Conservation (phyloP, 92 coral and sea anemone genomes). For the Plumapathes pennacea region DNA sequence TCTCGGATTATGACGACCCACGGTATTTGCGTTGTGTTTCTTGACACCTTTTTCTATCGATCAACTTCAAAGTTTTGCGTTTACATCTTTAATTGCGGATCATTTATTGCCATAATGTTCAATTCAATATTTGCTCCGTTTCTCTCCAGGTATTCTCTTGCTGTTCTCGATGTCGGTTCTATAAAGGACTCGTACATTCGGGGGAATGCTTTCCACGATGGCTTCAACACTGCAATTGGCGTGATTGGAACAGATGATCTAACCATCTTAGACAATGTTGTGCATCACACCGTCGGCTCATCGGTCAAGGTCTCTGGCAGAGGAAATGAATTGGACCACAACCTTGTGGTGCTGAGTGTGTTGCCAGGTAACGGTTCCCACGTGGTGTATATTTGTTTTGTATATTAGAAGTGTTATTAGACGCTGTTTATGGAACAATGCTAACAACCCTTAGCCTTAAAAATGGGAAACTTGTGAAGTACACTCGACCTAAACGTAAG, state of each 20-base stretch:
- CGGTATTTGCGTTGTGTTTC: too few relatives aligned
- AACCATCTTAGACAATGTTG: conserved; percentile 65
- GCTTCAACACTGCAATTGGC: conserved; percentile 82
- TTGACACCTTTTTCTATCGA: too few relatives aligned
- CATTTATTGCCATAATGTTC: too few relatives aligned
- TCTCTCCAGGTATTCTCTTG: conserved; percentile 60
- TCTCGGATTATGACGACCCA: conserved; percentile 74
- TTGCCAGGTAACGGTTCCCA: conserved; percentile 67
- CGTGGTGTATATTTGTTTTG: not conserved
- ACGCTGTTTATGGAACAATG: too few relatives aligned
- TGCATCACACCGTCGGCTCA: conserved; percentile 79
- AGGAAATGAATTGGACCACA: conserved; percentile 49
- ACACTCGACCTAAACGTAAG: too few relatives aligned
- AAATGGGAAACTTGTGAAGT: too few relatives aligned
- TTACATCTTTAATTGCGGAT: too few relatives aligned
- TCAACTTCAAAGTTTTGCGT: too few relatives aligned
- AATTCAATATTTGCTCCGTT: not conserved
- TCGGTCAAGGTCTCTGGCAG: conserved; percentile 72
- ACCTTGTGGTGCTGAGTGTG: conserved; percentile 65
- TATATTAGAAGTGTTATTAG: not conserved
- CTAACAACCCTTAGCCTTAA: too few relatives aligned
- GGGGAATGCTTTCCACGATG: conserved; percentile 84
- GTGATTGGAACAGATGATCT: conserved; percentile 68
- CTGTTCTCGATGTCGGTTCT: conserved; percentile 61
- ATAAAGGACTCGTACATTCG: conserved; percentile 65